Evolutionary conservation across 2,113 vertebrate genomes (phyloP).

Genomic region (Cynopterus brachyotis): DNA sequence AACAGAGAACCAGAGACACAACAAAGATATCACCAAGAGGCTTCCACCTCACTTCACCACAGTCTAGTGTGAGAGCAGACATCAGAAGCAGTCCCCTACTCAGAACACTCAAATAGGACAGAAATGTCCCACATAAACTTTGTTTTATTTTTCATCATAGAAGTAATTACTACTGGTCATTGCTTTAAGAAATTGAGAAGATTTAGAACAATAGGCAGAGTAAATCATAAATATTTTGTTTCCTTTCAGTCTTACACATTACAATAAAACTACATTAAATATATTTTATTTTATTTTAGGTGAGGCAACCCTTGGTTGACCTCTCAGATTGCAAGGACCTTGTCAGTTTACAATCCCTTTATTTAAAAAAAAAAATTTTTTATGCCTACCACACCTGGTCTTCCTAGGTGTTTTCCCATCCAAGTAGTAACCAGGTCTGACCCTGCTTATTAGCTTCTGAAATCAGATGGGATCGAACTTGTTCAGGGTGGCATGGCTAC

Average conservation of each 20-base stretch:
- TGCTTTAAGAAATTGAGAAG: neutral
- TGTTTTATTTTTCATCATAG: neutral
- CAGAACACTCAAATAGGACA: neutral
- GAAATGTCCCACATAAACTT: neutral
- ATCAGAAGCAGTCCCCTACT: rapidly evolving
- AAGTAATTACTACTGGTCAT: neutral
- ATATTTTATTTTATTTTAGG: neutral
- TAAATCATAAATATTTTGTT: neutral
- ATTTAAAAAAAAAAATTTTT: too few species aligned
- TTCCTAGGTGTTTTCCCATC: too few species aligned
- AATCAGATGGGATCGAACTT: too few species aligned
- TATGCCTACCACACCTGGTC: too few species aligned
- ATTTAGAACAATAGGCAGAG: neutral
- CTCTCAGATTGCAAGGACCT: too few species aligned
- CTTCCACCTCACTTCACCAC: rapidly evolving
- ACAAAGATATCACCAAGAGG: too few species aligned
- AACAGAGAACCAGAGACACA: neutral
- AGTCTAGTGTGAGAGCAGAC: rapidly evolving
- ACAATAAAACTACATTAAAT: neutral
- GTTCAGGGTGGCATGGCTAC: too few species aligned
- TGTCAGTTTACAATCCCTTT: too few species aligned
- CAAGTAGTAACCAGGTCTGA: too few species aligned
- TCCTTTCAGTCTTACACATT: neutral
- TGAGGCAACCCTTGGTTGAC: too few species aligned
- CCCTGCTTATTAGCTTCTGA: too few species aligned